A percentile compares a stretch with the other conserved stretches of the same genome.
Evolutionary conservation across 2,797 vertebrate species (phyloP).

Genomic region (Ptychobarbus kaznakovi): DNA sequence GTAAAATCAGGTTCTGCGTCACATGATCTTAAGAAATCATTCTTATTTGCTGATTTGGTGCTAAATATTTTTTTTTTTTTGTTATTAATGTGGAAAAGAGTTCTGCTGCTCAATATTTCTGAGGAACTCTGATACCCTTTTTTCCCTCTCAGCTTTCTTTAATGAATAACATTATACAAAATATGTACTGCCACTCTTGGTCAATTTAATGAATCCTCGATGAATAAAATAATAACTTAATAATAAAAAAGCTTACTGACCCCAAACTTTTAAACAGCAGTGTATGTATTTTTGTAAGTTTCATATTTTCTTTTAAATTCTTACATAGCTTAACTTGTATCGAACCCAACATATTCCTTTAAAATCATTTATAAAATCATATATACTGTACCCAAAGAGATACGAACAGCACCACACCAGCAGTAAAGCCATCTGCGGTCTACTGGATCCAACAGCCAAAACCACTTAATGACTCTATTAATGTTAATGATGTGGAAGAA

Average conservation of each 20-base stretch:
- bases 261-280: not conserved
- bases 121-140: not conserved
- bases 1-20: too few relatives aligned
- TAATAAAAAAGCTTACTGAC: not conserved
- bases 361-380: not conserved
- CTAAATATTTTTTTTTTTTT: not conserved
- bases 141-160: not conserved
- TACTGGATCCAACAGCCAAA: slow-evolving; percentile 9
- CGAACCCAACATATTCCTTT: not conserved
- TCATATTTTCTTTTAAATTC: not conserved
- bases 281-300: not conserved
- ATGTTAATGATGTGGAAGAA: slow-evolving; percentile 29
- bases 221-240: not conserved
- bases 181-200: not conserved
- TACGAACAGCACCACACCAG: not conserved
- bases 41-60: not conserved
- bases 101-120: not conserved
- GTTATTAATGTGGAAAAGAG: not conserved
- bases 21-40: not conserved
- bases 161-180: not conserved
- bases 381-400: slow-evolving; percentile 4
- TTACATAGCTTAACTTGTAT: not conserved
- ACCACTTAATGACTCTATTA: slow-evolving; percentile 15
- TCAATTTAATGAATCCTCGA: not conserved
- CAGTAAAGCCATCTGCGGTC: slow-evolving; percentile 18